Conservation (phyloP, 2,888 invertebrate species). For the Apodemia zela region DNA sequence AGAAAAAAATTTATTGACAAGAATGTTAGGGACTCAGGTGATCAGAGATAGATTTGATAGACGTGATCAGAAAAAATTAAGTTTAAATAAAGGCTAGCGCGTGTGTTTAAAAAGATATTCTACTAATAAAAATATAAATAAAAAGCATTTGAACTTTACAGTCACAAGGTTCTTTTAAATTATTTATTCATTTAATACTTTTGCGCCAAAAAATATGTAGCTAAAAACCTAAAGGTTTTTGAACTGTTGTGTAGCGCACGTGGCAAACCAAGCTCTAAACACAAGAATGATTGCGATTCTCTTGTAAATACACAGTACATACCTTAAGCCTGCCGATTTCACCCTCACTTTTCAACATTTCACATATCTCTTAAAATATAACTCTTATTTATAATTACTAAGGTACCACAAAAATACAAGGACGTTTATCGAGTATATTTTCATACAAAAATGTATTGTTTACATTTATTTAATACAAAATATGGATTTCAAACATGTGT, state of each 20-base stretch:
- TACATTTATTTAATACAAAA: constrained; percentile 61
- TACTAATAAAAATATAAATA: too few species aligned
- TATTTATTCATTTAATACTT: background rate
- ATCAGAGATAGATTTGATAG: too few species aligned
- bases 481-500: constrained; percentile 59
- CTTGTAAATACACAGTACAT: constrained; percentile 1
- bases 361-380: background rate
- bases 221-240: background rate
- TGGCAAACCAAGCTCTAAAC: constrained; percentile 10
- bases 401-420: constrained; percentile 26
- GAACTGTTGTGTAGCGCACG: background rate
- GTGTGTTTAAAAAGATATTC: too few species aligned
- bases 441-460: constrained; percentile 64
- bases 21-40: too few species aligned
- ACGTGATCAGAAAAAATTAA: too few species aligned
- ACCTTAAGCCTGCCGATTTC: constrained; percentile 9
- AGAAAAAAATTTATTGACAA: too few species aligned
- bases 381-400: background rate
- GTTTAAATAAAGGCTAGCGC: too few species aligned
- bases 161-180: too few species aligned
- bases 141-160: too few species aligned
- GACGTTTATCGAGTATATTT: constrained; percentile 36
- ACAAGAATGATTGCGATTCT: constrained; percentile 8
- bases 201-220: too few species aligned
- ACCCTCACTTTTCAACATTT: constrained; percentile 1